Evolutionary conservation across 2,113 vertebrate genomes (phyloP), one percentile per base, ranked within the genome.

Genomic region (Carassius carassius): DNA sequence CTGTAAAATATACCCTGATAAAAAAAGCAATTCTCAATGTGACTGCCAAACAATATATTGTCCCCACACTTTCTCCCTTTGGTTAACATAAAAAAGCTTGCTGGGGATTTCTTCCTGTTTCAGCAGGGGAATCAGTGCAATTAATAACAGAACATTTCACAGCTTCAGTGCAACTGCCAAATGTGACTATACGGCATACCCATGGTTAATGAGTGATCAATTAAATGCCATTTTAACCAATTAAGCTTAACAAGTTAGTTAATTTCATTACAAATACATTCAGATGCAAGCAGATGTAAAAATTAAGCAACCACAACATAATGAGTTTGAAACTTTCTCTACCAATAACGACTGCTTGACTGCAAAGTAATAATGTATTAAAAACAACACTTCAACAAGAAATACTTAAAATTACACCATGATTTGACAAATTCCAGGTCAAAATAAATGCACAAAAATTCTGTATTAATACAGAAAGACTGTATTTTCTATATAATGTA

Each of bases 41-140:
- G 87, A 90, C 88, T 47, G 54, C 88, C 58, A 81, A 77, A 92
- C 56, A 80, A 92, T 92, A 92, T 90, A 91, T 92, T 88, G 88
- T 83, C 84, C 84, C 11, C 81, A 86, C n/a, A 70, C 37, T 44
- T 70, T 32, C 29, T 62, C 23, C 77, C n/a, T 67, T 85, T 54
- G 76, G 4, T 16, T 72, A 35, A 65, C 8, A 82, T 12, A 75
- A 35, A 2, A 41, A 75, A n/a, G 17, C 17, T 17, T 5, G 58
- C 51, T 47, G 29, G 12, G 75, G 32, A 37, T 78, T 85, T 79
- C 32, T 47, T 23, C 56, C 37, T 25, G 56, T 79, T 63, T 79
- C 56, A 25, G 21, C 58, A 80, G 41, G 41, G 62, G 44, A 80
- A 80, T 12, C 23, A 17, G 35, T 41, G 6, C 35, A 23, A 25